Evolutionary conservation across 2,113 vertebrate genomes (phyloP), one percentile per base, ranked within the genome.

Genomic region (Elachura formosa): DNA sequence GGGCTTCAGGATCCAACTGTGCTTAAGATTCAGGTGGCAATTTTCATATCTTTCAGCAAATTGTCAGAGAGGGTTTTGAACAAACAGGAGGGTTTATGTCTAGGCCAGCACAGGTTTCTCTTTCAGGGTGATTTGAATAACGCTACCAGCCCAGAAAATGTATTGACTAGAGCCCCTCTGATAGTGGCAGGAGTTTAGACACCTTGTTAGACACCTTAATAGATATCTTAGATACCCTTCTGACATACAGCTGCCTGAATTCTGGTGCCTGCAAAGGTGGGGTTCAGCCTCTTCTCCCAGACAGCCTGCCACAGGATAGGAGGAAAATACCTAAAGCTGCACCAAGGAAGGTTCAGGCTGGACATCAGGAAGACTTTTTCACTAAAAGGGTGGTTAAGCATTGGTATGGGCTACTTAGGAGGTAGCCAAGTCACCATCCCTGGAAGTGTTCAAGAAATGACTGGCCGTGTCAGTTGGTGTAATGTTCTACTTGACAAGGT

Each of bases 401-500:
- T 13, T 46, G 17, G 25, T 54, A 41, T 34, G 14, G 11, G 10
- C n/a, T 54, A 17, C 14, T 40, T 40, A 67, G 77, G 24, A 75
- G 3, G 11, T 0, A 14, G 40, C 14, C 6, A 9, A 45, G 13
- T 38, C 28, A 74, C 20, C 13, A 59, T 6, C 28, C 11, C 28
- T 52, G n/a, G 11, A 25, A 46, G 17, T 11, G 24, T 31, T 59
- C n/a, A 38, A 9, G 52, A 74, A 46, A 52, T 61, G 9, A 22
- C 6, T 66, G 52, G 6, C 16, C 0, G 0, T 12, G 20, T 28
- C 6, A 14, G 9, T 45, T n/a, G 23, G 16, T 18, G 68, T 33
- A 20, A 12, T 6, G 15, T 11, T 38, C n/a, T 40, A 2, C n/a
- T 67, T 59, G 45, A 10, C 10, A 45, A 36, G 23, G 4, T 24